Base-by-base conservation (phyloP, 2,113 vertebrate species). In the Ptilorrhoa leucosticta region DNA sequence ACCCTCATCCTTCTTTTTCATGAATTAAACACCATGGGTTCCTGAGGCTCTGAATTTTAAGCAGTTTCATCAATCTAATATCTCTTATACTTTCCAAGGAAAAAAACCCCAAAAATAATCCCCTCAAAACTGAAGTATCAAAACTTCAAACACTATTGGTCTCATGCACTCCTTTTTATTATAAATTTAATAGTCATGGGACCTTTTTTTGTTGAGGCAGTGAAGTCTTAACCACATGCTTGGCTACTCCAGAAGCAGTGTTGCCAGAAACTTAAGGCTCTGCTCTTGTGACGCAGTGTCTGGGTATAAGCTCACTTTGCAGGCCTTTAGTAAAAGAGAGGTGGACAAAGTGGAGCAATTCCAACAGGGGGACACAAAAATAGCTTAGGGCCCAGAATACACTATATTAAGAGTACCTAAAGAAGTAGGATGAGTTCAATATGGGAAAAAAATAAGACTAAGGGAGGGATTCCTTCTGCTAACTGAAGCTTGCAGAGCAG, bases 21-120 rank as follows among this genome's bases (percentile, higher is more conserved):
- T 53, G 2, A 69, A 65, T 44, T 81, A 57, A 89, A 89, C 6
- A 30, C 17, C 33, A 16, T 4, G 24, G 27, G 14, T 27, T 94
- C 19, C 5, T 60, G 16, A 91, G 24, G 13, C 2, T 86, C 39
- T 56, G n/a, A 69, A 44, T 81, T 86, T 69, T 56, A 83, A 50
- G n/a, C 22, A 89, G 31, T 40, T 87, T 56, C 23, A 54, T 28
- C 30, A 28, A 26, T 24, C 11, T 35, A 50, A 58, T 71, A 7
- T 44, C 16, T 72, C 18, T 70, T 54, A 68, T 2, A 19, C 8
- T 72, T 83, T 51, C 18, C 3, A 15, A 66, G 10, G 6, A 9
- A 57, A 77, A 93, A 58, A 17, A 4, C 4, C 1, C 1, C 4
- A 3, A 10, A 70, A 31, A 16, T 3, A 26, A 7, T 0, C 0